These are phyloP conservation scores for Forbesichthys papilliferus DNA, from an alignment of 2,113 vertebrate species.

Conservation along the genomic window DNA sequence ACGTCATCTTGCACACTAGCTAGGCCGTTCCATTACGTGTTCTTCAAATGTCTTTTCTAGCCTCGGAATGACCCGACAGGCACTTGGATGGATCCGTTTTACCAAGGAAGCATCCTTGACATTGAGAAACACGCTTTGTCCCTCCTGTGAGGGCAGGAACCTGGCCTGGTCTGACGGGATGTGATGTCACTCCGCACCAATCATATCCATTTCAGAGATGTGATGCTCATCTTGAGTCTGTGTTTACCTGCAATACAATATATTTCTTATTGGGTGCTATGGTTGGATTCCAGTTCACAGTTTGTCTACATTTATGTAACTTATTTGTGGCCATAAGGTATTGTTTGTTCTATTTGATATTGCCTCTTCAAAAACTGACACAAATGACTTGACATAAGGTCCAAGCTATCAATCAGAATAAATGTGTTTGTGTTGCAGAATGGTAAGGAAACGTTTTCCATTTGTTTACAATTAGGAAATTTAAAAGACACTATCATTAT, in stretches of 20 bases:
- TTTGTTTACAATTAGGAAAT: too few species aligned
- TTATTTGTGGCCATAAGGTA: slow-evolving; percentile 14
- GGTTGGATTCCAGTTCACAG: slow-evolving; percentile 48
- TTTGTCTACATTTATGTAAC: slow-evolving; percentile 38
- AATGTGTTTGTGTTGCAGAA: too few species aligned
- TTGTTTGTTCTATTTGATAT: slow-evolving; percentile 9
- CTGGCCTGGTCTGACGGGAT: slow-evolving; percentile 28
- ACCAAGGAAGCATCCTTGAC: too few species aligned
- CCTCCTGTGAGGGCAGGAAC: not conserved
- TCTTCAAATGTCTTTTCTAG: too few species aligned
- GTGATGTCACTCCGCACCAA: not conserved
- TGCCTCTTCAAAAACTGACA: not conserved
- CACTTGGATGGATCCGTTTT: too few species aligned
- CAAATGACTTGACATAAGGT: slow-evolving; percentile 21
- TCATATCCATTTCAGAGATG: not conserved
- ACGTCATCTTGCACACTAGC: too few species aligned
- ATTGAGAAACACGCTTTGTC: too few species aligned
- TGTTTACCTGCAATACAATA: slow-evolving; percentile 1
- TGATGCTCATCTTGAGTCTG: not conserved
- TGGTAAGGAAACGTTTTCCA: too few species aligned
- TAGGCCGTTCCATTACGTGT: too few species aligned
- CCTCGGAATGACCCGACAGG: too few species aligned
- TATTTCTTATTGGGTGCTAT: slow-evolving; percentile 31
- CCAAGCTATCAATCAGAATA: not conserved
- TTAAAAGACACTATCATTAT: too few species aligned